Conservation (phyloP, 2,888 invertebrate species). For the Criorhina ranunculi region DNA sequence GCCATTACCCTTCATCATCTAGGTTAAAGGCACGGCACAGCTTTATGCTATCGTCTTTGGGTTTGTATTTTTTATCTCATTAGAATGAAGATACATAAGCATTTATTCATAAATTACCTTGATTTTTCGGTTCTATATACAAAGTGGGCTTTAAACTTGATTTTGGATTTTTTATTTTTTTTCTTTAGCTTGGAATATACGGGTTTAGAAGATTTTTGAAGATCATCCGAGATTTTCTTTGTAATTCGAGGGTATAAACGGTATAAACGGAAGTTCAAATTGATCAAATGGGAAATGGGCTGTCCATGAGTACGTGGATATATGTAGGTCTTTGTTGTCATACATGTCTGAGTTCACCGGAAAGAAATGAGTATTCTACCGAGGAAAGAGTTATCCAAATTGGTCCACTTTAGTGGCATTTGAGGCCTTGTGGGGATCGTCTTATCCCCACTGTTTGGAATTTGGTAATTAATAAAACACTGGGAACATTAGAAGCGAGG, state of each 20-base stretch:
- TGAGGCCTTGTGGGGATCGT: too few species aligned
- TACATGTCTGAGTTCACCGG: too few species aligned
- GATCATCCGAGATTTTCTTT: not conserved
- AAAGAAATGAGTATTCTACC: too few species aligned
- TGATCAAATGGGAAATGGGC: not conserved
- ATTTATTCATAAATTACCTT: constrained; percentile 4
- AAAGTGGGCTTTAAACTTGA: constrained; percentile 1
- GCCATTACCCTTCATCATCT: constrained; percentile 3
- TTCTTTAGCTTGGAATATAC: not conserved
- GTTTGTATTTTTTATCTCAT: constrained; percentile 9
- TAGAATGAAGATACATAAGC: constrained; percentile 16
- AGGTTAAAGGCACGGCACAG: constrained; percentile 9
- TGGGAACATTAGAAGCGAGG: too few species aligned
- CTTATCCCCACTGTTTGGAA: too few species aligned
- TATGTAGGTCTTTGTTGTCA: too few species aligned
- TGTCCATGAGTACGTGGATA: too few species aligned
- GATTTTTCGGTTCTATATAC: constrained; percentile 5
- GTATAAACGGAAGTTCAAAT: constrained; percentile 19
- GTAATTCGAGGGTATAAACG: not conserved
- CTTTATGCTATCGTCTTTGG: constrained; percentile 10
- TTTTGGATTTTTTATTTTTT: not conserved
- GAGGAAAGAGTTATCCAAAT: too few species aligned
- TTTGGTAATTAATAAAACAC: too few species aligned
- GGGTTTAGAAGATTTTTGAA: not conserved
- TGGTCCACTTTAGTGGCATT: too few species aligned